phyloP scores from a whole-genome alignment of 2,888 invertebrate genomes.

The Caenorhabditis panamensis region DNA sequence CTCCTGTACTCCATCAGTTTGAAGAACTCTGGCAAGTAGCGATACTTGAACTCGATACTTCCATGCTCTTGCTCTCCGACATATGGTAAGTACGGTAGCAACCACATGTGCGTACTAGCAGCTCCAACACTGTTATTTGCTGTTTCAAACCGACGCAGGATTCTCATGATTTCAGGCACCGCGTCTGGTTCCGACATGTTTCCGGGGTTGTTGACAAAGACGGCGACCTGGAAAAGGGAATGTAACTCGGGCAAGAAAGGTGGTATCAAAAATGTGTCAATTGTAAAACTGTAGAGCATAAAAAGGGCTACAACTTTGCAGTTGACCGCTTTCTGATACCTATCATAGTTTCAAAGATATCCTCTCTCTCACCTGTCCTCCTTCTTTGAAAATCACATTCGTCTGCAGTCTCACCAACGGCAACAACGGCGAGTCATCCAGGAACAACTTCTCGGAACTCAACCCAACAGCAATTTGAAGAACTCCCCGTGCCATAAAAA shows the following conservation, averaged over 20 bases:
- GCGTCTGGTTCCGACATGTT: slow-evolving; percentile 74
- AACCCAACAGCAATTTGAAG: slow-evolving; percentile 79
- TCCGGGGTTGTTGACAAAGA: slow-evolving; percentile 80
- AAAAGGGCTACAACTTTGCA: no score
- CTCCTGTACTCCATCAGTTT: slow-evolving; percentile 76
- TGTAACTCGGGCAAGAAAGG: no score
- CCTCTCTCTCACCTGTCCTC: slow-evolving; percentile 78
- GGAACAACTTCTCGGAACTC: slow-evolving; percentile 80
- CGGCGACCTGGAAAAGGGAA: slow-evolving; percentile 41
- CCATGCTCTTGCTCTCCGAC: slow-evolving; percentile 80
- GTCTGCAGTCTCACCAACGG: slow-evolving; percentile 80
- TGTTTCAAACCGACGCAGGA: slow-evolving; percentile 74
- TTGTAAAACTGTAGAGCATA: no score
- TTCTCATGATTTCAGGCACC: slow-evolving; percentile 77
- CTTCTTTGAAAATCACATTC: slow-evolving; percentile 80
- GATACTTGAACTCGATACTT: slow-evolving; percentile 80
- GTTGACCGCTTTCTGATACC: no score
- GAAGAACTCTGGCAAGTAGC: slow-evolving; percentile 80
- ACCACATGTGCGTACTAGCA: slow-evolving; percentile 80
- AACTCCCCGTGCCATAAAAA: slow-evolving; percentile 77
- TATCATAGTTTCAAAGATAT: no score
- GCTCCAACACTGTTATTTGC: slow-evolving; percentile 77
- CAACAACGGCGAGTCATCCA: slow-evolving; percentile 80
- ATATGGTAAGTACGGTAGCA: slow-evolving; percentile 78
- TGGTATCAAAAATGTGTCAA: no score